Evolutionary conservation across 1,140 invertebrate species (phyloP).

Genomic region (Ectropis grisescens): DNA sequence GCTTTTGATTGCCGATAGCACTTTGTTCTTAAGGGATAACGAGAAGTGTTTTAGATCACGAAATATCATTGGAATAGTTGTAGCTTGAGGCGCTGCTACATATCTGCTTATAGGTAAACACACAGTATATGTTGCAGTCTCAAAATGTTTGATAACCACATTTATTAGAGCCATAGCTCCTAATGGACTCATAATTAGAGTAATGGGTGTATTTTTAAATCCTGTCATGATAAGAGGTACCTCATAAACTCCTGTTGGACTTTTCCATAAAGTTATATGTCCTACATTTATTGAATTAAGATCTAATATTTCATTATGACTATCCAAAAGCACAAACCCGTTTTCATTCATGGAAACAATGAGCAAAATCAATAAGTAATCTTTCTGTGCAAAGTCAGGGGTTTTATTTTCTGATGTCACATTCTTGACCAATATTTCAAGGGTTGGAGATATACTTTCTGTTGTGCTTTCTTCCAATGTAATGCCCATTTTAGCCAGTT

Average conservation of each 20-base stretch:
- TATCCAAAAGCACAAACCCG: constrained; percentile 27
- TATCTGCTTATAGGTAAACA: constrained; percentile 39
- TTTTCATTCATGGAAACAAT: constrained; percentile 42
- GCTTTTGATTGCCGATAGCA: constrained; percentile 42
- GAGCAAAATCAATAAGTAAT: constrained; percentile 38
- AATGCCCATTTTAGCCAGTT: constrained; percentile 38
- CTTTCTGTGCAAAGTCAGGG: constrained; percentile 31
- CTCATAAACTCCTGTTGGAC: constrained; percentile 24
- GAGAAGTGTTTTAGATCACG: constrained; percentile 40
- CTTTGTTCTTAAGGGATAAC: constrained; percentile 37
- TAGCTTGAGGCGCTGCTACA: constrained; percentile 32
- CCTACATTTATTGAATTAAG: constrained; percentile 13
- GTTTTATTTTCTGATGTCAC: constrained; percentile 16
- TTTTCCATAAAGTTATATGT: constrained; percentile 26
- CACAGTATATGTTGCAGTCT: constrained; percentile 40
- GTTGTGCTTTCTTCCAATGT: constrained; percentile 37
- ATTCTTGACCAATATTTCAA: constrained; percentile 26
- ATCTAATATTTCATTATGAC: constrained; percentile 13
- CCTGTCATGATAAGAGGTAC: constrained; percentile 31
- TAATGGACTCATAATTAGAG: constrained; percentile 41
- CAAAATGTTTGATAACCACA: constrained; percentile 31
- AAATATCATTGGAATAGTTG: constrained; percentile 42
- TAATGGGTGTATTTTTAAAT: constrained; percentile 24
- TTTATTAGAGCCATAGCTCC: constrained; percentile 33
- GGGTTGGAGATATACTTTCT: constrained; percentile 24